Conservation (phyloP, 2,888 invertebrate species). For the Lymantria dispar region DNA sequence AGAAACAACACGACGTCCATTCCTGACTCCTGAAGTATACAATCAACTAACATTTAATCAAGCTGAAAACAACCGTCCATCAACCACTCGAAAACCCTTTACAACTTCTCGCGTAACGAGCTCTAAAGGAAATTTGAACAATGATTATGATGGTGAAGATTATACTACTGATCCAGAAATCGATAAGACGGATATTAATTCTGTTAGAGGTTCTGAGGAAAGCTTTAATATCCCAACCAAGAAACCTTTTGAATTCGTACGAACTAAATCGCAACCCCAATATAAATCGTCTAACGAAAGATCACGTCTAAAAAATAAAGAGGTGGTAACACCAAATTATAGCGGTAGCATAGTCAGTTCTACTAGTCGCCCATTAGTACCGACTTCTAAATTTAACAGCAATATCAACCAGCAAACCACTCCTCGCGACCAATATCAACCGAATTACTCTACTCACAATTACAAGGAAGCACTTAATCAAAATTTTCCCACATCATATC, state of each 20-base stretch:
- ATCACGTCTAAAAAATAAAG: slow-evolving; percentile 4
- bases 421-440: not conserved
- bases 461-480: not conserved
- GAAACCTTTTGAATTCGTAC: slow-evolving; percentile 3
- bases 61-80: not conserved
- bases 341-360: not conserved
- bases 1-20: slow-evolving; percentile 16
- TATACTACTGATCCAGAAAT: slow-evolving; percentile 6
- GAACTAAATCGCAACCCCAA: slow-evolving; percentile 6
- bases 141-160: slow-evolving; percentile 17
- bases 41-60: slow-evolving; percentile 1
- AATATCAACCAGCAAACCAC: not conserved
- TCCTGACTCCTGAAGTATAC: slow-evolving; percentile 15
- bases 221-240: not conserved
- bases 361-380: slow-evolving; percentile 24
- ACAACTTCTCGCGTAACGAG: slow-evolving; percentile 15
- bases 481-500: not conserved
- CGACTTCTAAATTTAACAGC: slow-evolving; percentile 14
- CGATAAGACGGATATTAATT: not conserved
- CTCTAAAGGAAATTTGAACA: slow-evolving; percentile 8
- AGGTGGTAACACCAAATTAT: not conserved
- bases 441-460: not conserved
- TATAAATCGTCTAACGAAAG: not conserved
- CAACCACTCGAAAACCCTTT: slow-evolving; percentile 17
- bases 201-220: not conserved